phyloP scores from a whole-genome alignment of 2,888 invertebrate genomes.

The Cylloceria caligata region DNA sequence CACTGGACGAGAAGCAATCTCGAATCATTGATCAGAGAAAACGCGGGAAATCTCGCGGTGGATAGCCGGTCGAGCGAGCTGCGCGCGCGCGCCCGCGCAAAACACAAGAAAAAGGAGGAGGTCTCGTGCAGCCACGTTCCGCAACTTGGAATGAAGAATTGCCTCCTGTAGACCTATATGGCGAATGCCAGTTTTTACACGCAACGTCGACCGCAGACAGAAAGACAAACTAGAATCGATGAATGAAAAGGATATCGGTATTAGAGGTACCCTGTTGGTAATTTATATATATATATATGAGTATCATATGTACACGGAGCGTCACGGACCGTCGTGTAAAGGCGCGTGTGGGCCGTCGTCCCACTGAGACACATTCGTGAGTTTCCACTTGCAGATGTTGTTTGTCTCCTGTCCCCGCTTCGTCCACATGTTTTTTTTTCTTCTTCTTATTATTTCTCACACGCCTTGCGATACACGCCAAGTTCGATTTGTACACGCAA shows the following conservation, averaged over 20 bases:
- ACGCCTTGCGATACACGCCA: constrained; percentile 16
- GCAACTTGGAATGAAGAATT: constrained; percentile 68
- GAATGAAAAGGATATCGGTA: constrained; percentile 74
- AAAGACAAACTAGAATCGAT: constrained; percentile 73
- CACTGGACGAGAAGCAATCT: constrained; percentile 62
- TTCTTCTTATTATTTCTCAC: constrained; percentile 23
- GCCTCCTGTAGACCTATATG: constrained; percentile 69
- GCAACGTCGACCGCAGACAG: constrained; percentile 27
- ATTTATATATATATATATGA: background rate
- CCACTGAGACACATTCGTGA: constrained; percentile 74
- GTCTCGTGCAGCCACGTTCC: constrained; percentile 45
- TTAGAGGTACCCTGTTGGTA: constrained; percentile 39
- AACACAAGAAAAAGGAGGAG: constrained; percentile 30
- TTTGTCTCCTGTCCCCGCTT: constrained; percentile 18
- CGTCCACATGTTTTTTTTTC: constrained; percentile 15
- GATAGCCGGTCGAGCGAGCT: constrained; percentile 39
- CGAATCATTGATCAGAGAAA: constrained; percentile 78
- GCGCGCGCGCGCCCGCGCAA: constrained; percentile 35
- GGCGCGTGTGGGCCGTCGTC: constrained; percentile 74
- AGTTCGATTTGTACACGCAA: constrained; percentile 23
- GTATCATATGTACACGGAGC: constrained; percentile 10
- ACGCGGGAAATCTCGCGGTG: constrained; percentile 73
- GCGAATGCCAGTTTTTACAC: constrained; percentile 75
- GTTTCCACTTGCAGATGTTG: constrained; percentile 60
- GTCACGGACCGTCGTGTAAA: constrained; percentile 51